Conservation (phyloP, 2,888 invertebrate species). For the Exocentrus adspersus region DNA sequence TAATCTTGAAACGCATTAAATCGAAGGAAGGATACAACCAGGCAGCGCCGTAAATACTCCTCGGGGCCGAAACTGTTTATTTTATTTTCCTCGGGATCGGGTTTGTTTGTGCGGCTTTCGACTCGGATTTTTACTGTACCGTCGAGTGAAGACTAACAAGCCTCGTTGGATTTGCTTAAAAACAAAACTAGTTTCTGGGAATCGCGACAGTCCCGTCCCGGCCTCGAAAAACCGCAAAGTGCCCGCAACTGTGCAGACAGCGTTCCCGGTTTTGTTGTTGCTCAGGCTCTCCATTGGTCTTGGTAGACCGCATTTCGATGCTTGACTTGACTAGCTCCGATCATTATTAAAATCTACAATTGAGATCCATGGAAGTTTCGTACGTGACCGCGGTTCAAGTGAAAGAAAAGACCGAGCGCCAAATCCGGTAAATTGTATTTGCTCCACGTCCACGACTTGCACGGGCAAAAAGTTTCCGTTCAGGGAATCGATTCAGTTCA, state of each 20-base stretch:
- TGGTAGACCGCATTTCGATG: neutral
- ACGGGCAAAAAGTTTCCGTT: conserved; percentile 7
- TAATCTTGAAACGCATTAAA: neutral
- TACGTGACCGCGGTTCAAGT: conserved; percentile 34
- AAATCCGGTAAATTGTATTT: conserved; percentile 41
- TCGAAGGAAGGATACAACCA: neutral
- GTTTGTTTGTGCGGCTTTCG: conserved; percentile 1
- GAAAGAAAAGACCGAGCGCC: conserved; percentile 31
- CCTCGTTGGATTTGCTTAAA: too few species aligned
- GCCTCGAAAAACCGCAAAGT: too few species aligned
- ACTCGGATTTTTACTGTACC: conserved; percentile 1
- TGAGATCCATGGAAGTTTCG: too few species aligned
- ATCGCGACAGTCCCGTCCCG: too few species aligned
- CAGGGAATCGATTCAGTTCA: too few species aligned
- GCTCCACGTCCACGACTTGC: conserved; percentile 30
- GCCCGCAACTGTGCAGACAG: too few species aligned
- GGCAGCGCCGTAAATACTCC: conserved; percentile 8
- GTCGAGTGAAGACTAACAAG: too few species aligned
- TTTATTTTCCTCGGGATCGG: conserved; percentile 6
- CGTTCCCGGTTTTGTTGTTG: neutral
- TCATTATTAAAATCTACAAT: neutral
- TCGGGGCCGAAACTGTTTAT: conserved; percentile 10
- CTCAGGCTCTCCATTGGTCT: neutral
- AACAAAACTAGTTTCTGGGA: neutral
- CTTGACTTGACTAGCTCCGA: neutral